Base-by-base conservation (phyloP, 2,797 vertebrate species). In the Muraenolepis orangiensis region DNA sequence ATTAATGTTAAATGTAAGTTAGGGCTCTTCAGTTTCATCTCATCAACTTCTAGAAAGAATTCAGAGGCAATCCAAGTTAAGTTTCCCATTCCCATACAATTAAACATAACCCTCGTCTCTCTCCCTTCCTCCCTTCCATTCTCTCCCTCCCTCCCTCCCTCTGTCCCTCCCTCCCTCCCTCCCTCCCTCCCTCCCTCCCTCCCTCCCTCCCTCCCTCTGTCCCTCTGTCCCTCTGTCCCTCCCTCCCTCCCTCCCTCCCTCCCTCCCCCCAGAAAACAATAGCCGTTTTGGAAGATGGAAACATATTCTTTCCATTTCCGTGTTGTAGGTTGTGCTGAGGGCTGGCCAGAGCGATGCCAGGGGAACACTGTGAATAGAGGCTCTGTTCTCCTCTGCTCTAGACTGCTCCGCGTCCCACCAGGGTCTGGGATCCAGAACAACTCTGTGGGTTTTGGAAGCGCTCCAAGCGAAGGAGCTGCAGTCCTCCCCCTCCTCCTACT, bases 321-420 rank as follows among this genome's bases (percentile, higher is more conserved):
- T 86, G 84, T 87, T 85, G 82, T 85, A 28, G 57, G n/a, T 64
- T 64, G n/a, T 64, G 57, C 10, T 3, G 51, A 57, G 51, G 80
- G 80, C 76, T 82, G 85, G 87, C 88, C 69, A 85, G 79, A 84
- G 36, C 75, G 12, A 36, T 82, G 91, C 89, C 91, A 90, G 82
- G 82, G 86, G 79, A 88, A 89, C 90, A 87, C 81, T 90, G 89
- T 94, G 88, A 94, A 95, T 91, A 86, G 91, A 84, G 74, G 76
- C 87, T 87, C 88, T 93, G 91, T 93, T 93, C 90, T 86, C 73
- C 83, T 84, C 81, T 75, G 77, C 74, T 89, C 83, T 85, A 79
- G 82, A 70, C 78, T 84, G 83, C 78, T 78, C 79, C 82, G 71
- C 64, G 80, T 81, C 88, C 85, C 79, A 79, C 68, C 76, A 82